Evolutionary conservation across 2,888 invertebrate genomes (phyloP).

Genomic region (Lamproptera curius): DNA sequence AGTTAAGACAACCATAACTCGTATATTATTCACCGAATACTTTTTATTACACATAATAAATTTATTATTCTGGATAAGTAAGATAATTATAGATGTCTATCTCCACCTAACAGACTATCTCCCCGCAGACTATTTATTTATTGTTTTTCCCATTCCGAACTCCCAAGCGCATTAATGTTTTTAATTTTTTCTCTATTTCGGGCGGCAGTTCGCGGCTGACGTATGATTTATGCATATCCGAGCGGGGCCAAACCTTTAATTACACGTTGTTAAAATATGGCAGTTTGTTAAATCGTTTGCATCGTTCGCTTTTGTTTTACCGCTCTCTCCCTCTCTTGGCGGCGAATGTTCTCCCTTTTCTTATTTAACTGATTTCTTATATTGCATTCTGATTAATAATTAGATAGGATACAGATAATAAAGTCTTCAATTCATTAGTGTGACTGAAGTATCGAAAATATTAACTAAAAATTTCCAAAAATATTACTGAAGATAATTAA

Average conservation of each 20-base stretch:
- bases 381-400: conserved; percentile 38
- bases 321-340: conserved; percentile 47
- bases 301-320: conserved; percentile 71
- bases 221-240: conserved; percentile 77
- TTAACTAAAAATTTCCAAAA: neutral
- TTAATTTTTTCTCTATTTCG: conserved; percentile 78
- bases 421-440: neutral
- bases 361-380: conserved; percentile 32
- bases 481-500: too few species aligned
- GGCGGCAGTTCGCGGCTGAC: conserved; percentile 74
- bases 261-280: conserved; percentile 79
- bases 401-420: conserved; percentile 20
- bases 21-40: too few species aligned
- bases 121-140: conserved; percentile 32
- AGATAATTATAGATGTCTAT: conserved; percentile 25
- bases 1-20: too few species aligned
- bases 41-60: neutral
- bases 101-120: conserved; percentile 22
- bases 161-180: conserved; percentile 66
- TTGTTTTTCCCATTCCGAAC: conserved; percentile 43
- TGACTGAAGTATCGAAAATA: too few species aligned
- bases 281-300: conserved; percentile 76
- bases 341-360: conserved; percentile 53
- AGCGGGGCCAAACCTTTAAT: conserved; percentile 76
- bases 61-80: conserved; percentile 23